Base-by-base conservation (phyloP, 2,888 invertebrate genomes). In the Megaustenia siamemsis region DNA sequence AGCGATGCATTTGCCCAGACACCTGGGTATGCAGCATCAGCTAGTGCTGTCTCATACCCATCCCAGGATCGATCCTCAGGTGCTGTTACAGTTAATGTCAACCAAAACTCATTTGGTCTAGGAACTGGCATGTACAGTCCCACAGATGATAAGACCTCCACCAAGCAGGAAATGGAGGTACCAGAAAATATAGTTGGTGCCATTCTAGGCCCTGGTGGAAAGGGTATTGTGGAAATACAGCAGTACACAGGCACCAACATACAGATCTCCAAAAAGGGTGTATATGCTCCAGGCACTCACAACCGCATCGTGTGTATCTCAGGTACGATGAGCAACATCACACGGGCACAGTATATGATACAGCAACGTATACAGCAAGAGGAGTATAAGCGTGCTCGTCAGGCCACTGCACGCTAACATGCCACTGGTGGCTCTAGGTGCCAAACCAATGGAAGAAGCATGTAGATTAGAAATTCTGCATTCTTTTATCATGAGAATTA, bases 191-290 rank as follows among this genome's bases (percentile, higher is more conserved):
- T 98, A 95, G 98, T 99, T 94, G 99, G 98, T 93, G 98, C 98
- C 94, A 98, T 99, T 93, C 96, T 99, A 94, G 99, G 98, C 95
- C 98, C 98, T 90, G 98, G 98, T 94, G 99, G 98, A 89, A 97
- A 98, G 95, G 97, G 98, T 95, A 96, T 99, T 94, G 97, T 98
- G 93, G 98, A 99, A 96, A 97, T 99, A 95, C 98, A 98, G 95
- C 97, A 98, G 95, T 96, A 97, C 95, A 98, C 98, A 94, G 98
- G 98, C 94, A 98, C 98, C 95, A 98, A 97, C 95, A 98, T 99
- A 95, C 98, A 98, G 95, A 98, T 99, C 95, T 98, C 98, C 91
- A 98, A 98, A 96, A 98, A 98, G 95, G 98, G 98, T 94, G 97
- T 97, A 93, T 98, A 97, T 95, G 97, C 98, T 93, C 98, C 98